A percentile compares a stretch with the other conserved stretches of the same genome.
phyloP scores from a whole-genome alignment of 2,113 vertebrate species.

The Onychorhynchus coronatus region DNA sequence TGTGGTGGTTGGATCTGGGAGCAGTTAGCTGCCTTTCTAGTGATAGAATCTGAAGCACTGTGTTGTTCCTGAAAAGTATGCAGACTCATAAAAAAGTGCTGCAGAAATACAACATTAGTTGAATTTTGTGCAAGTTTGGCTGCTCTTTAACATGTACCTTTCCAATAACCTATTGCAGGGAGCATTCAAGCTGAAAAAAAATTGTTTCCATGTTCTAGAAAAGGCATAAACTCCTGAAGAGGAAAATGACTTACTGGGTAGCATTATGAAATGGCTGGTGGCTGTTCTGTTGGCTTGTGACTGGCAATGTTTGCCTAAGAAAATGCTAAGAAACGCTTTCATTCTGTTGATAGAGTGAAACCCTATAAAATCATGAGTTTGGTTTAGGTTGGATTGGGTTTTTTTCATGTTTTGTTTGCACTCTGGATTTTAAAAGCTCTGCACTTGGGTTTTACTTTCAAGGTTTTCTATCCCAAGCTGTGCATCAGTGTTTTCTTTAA shows the following conservation, averaged over 20 bases:
- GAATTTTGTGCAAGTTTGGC: neutral
- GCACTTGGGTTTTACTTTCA: neutral
- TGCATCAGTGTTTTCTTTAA: neutral
- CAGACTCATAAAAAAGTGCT: neutral
- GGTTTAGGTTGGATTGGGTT: neutral
- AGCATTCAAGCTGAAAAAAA: neutral
- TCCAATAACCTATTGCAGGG: neutral
- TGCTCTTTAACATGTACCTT: neutral
- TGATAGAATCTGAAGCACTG: neutral
- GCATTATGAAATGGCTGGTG: neutral
- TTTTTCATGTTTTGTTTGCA: neutral
- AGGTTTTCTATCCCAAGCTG: neutral
- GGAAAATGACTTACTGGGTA: neutral
- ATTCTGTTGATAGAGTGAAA: neutral
- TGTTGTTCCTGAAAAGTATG: neutral
- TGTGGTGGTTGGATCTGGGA: neutral
- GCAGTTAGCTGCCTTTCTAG: neutral
- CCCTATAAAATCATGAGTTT: neutral
- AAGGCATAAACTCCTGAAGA: neutral
- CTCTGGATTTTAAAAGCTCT: neutral
- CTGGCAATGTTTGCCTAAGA: neutral
- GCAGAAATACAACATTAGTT: neutral
- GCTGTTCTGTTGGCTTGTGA: neutral
- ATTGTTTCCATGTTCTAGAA: neutral
- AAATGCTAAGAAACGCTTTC: neutral